These are phyloP conservation scores for Liopterus haemorrhoidalis DNA, from an alignment of 2,888 invertebrate genomes.

Conservation along the genomic window DNA sequence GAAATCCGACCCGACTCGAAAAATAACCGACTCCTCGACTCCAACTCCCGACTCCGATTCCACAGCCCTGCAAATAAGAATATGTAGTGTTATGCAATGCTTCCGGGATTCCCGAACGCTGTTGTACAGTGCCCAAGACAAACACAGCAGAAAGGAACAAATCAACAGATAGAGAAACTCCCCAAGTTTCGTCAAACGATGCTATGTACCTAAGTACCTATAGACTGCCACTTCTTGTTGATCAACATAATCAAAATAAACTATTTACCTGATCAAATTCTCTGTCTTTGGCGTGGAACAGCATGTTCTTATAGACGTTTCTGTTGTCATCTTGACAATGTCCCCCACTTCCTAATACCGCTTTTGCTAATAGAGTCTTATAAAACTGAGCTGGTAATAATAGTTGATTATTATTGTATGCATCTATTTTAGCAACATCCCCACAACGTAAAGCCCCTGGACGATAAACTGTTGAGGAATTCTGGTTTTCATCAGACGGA, in stretches of 20 bases:
- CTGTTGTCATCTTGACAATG: constrained; percentile 43
- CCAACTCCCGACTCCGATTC: too few species aligned
- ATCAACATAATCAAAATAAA: neutral
- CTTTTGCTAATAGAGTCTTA: constrained; percentile 70
- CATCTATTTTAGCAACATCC: constrained; percentile 45
- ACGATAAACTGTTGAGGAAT: constrained; percentile 12
- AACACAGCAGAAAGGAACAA: too few species aligned
- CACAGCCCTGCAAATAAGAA: too few species aligned
- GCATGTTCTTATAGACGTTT: constrained; percentile 46
- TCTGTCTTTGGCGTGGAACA: constrained; percentile 40
- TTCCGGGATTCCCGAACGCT: too few species aligned
- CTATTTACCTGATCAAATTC: constrained; percentile 45
- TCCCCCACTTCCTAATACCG: constrained; percentile 51
- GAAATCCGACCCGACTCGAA: too few species aligned
- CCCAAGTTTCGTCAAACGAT: too few species aligned
- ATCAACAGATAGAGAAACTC: too few species aligned
- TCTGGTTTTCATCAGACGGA: constrained; percentile 16
- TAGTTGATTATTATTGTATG: constrained; percentile 46
- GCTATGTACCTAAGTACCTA: too few species aligned
- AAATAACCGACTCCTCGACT: too few species aligned
- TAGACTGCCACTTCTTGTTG: neutral
- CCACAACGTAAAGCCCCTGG: constrained; percentile 40
- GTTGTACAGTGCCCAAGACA: too few species aligned
- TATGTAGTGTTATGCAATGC: too few species aligned
- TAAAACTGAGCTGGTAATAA: constrained; percentile 71